phyloP scores from a whole-genome alignment of 2,797 vertebrate genomes.

The Caiman crocodilus region DNA sequence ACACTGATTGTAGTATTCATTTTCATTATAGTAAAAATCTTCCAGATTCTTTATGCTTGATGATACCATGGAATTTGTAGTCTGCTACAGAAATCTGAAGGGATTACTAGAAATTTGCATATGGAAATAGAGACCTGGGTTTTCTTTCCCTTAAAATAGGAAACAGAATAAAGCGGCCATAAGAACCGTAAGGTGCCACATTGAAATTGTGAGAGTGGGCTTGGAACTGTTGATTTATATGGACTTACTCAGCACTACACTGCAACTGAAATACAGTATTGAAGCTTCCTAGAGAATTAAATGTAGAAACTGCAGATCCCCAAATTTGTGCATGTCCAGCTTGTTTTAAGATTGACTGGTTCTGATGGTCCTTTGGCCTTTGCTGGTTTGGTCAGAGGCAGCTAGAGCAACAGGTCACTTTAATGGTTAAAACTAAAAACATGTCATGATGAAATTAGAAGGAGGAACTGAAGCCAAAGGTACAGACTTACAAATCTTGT shows the following conservation, averaged over 20 bases:
- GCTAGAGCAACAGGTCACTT: not conserved
- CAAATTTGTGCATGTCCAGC: not conserved
- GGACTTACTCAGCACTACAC: not conserved
- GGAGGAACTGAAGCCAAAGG: not conserved
- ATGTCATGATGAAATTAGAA: not conserved
- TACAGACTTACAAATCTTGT: not conserved
- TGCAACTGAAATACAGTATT: not conserved
- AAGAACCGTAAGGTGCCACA: not conserved
- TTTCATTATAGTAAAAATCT: not conserved
- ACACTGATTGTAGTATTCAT: not conserved
- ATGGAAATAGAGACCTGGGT: not conserved
- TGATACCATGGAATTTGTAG: not conserved
- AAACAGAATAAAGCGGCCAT: not conserved
- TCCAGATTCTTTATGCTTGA: not conserved
- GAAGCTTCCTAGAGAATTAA: not conserved
- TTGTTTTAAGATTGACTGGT: not conserved
- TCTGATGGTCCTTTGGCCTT: not conserved
- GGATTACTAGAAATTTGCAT: not conserved
- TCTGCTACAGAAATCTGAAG: not conserved
- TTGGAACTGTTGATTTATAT: not conserved
- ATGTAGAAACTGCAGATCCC: not conserved
- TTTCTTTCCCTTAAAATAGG: not conserved
- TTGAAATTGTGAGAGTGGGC: not conserved
- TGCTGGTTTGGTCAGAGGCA: not conserved
- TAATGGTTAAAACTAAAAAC: not conserved